Conservation (phyloP, 2,797 vertebrate species). For the Delichon dasypus region DNA sequence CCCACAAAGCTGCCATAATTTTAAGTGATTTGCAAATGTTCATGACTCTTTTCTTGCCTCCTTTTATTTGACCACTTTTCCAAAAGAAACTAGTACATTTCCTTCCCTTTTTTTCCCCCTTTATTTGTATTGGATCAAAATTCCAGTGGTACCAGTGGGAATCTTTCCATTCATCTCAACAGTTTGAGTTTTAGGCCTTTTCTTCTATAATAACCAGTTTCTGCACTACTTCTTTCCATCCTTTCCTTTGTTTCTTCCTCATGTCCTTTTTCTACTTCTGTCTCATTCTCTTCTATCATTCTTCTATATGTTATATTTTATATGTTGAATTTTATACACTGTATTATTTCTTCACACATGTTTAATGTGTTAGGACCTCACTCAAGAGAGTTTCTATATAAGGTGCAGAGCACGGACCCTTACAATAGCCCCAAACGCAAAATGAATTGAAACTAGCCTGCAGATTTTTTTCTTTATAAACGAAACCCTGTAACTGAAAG, state of each 20-base stretch:
- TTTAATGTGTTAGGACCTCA: neutral
- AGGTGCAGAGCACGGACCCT: neutral
- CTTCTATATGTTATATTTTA: neutral
- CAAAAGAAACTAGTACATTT: neutral
- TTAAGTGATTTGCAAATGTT: neutral
- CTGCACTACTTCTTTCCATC: neutral
- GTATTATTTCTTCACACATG: neutral
- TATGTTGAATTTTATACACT: neutral
- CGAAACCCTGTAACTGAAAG: neutral
- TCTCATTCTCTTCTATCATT: neutral
- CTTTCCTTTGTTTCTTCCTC: neutral
- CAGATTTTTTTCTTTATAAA: neutral
- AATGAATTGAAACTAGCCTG: neutral
- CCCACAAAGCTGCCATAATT: neutral
- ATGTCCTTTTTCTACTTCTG: neutral
- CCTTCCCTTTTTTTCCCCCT: neutral
- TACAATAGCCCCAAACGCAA: neutral
- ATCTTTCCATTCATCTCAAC: neutral
- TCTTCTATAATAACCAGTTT: neutral
- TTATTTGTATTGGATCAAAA: neutral
- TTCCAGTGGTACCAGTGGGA: neutral
- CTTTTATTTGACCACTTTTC: neutral
- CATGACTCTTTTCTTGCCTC: neutral
- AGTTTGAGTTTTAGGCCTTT: neutral
- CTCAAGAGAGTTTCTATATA: neutral